These are phyloP conservation scores for Lasioglossum zephyrum DNA, from an alignment of 2,888 invertebrate species.

Conservation along the genomic window DNA sequence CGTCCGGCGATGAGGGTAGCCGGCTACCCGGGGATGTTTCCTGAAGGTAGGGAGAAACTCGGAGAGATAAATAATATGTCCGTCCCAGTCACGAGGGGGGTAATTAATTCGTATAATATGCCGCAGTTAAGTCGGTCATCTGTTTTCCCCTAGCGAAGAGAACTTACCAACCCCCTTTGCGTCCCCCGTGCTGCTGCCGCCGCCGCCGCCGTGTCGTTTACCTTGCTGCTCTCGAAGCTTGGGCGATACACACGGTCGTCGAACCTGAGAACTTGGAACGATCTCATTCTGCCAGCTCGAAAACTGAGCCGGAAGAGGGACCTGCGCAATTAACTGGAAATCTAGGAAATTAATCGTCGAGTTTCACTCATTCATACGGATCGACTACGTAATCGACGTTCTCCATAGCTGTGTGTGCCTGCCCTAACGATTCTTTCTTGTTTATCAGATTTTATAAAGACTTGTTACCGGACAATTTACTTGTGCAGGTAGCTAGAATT, in stretches of 20 bases:
- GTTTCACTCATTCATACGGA: neutral
- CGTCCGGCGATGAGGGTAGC: constrained; percentile 71
- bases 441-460: neutral
- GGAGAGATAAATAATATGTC: constrained; percentile 82
- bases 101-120: constrained; percentile 84
- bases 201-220: neutral
- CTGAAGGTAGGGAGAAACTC: constrained; percentile 64
- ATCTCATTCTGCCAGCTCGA: constrained; percentile 16
- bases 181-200: constrained; percentile 14
- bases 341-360: constrained; percentile 8
- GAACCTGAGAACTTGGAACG: constrained; percentile 24
- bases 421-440: neutral
- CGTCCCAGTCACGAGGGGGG: constrained; percentile 76
- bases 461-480: neutral
- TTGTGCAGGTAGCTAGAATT: too few species aligned
- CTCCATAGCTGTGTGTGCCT: neutral
- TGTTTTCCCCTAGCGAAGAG: constrained; percentile 68
- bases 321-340: constrained; percentile 21
- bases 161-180: constrained; percentile 41
- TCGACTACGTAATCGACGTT: neutral
- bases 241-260: constrained; percentile 36
- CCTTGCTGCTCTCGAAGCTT: constrained; percentile 5
- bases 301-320: constrained; percentile 1
- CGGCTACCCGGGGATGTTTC: constrained; percentile 52
- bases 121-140: constrained; percentile 83